Conservation (phyloP, 2,113 vertebrate species). For the Cervus canadensis region DNA sequence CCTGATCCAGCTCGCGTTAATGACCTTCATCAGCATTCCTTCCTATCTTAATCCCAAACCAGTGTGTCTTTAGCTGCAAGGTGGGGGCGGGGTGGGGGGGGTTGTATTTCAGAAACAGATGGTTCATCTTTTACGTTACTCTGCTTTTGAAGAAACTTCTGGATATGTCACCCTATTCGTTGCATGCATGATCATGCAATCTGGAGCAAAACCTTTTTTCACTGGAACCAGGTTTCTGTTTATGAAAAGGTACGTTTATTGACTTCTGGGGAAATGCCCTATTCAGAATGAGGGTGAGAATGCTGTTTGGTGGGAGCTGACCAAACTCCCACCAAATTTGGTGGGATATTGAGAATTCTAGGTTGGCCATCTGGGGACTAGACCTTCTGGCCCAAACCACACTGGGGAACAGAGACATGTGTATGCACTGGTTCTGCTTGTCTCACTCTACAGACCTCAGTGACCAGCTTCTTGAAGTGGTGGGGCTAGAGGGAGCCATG, state of each 20-base stretch:
- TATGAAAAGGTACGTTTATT: not conserved
- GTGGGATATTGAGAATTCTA: not conserved
- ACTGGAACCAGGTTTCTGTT: not conserved
- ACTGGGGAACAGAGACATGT: not conserved
- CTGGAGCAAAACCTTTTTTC: constrained; percentile 11
- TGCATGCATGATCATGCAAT: not conserved
- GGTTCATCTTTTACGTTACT: not conserved
- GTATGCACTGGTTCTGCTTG: not conserved
- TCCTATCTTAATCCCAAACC: constrained; percentile 5
- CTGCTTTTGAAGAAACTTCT: not conserved
- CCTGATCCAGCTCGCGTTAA: not conserved
- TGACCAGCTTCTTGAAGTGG: constrained; percentile 94
- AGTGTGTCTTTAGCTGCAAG: not conserved
- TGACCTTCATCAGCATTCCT: not conserved
- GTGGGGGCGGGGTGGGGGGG: fast-evolving
- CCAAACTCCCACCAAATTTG: too few relatives aligned
- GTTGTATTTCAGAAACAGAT: not conserved
- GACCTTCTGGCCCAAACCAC: not conserved
- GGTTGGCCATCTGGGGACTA: not conserved
- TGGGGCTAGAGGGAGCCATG: constrained; percentile 95
- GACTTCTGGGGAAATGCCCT: not conserved
- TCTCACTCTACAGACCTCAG: constrained; percentile 87
- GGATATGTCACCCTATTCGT: not conserved
- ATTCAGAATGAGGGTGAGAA: not conserved
- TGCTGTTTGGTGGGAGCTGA: not conserved